Conservation (phyloP, 2,113 vertebrate genomes). For the Lampris incognitus region DNA sequence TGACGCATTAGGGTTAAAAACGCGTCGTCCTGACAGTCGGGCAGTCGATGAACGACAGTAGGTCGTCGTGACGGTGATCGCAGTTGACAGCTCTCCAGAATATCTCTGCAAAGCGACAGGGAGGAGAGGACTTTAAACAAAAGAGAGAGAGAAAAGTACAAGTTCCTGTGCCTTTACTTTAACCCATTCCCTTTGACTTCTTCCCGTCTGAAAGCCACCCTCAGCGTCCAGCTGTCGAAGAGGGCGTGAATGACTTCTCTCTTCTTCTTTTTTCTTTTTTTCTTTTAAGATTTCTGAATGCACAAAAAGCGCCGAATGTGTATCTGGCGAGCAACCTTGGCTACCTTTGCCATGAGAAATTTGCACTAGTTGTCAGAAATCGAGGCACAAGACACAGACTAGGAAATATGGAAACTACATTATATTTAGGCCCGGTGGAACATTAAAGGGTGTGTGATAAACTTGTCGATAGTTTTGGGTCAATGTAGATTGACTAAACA, state of each 20-base stretch:
- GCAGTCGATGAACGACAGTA: constrained; percentile 14
- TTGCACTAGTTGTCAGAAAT: constrained; percentile 48
- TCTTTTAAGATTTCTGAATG: not conserved
- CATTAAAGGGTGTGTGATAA: not conserved
- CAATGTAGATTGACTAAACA: not conserved
- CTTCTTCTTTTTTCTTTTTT: too few species aligned
- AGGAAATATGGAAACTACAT: not conserved
- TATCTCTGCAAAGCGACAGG: not conserved
- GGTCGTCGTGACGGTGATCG: constrained; percentile 60
- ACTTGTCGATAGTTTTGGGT: not conserved
- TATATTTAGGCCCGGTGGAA: constrained; percentile 8
- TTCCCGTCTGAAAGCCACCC: constrained; percentile 24
- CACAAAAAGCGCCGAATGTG: constrained; percentile 52
- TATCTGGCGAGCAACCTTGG: constrained; percentile 37
- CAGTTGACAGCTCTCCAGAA: constrained; percentile 59
- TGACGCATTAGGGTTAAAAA: constrained; percentile 55
- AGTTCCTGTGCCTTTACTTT: constrained; percentile 76
- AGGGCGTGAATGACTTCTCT: not conserved
- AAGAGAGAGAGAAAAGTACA: constrained; percentile 22
- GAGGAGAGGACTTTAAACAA: constrained; percentile 13
- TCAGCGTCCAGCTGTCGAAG: constrained; percentile 8
- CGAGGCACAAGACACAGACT: not conserved
- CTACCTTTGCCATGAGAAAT: not conserved
- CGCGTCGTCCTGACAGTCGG: constrained; percentile 30
- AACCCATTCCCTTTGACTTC: constrained; percentile 29